Base-by-base conservation (phyloP, 2,888 invertebrate species). In the Eulithis prunata region DNA sequence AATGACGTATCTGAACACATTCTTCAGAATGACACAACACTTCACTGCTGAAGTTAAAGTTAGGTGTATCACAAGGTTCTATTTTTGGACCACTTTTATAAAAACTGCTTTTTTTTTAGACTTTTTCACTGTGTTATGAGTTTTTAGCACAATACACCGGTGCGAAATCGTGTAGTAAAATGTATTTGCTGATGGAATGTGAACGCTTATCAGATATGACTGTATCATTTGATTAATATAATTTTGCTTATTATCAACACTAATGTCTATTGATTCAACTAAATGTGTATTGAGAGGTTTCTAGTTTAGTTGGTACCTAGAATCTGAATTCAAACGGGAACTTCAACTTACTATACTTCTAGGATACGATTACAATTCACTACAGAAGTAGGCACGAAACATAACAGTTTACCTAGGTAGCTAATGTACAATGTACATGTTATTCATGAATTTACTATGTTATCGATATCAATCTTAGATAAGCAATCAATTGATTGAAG, bases 151-250 rank as follows among this genome's bases (percentile, higher is more conserved):
- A 47, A 8, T 38, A 46, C 13, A 11, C n/a, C 11, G 43, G 60
- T 45, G 56, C 64, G 49, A 14, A 58, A 28, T 54, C 57, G 36
- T 52, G 54, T 57, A 61, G 62, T 63, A 64, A 61, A 62, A 67
- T 49, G 49, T 64, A 60, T 61, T 55, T 61, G 63, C 60, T 68
- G 60, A 41, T 54, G 70, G 71, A 69, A 73, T 73, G 69, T 60
- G 65, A 51, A n/a, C 58, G 28, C 68, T 81, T 83, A 83, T 83
- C 83, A 66, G 81, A 81, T 82, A 83, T 68, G 64, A 64, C 12
- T 55, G 68, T 71, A 70, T 75, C 73, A 64, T 76, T 70, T 73
- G 82, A 83, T 83, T 79, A 78, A 69, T 77, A 78, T 52, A 59
- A 59, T 76, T 76, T 49, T 77, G 69, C 63, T 67, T 74, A 78